A percentile compares a stretch with the other conserved stretches of the same genome.
These are phyloP conservation scores for Drosophila saltans DNA, from an alignment of 1,140 invertebrate species.

Conservation along the genomic window DNA sequence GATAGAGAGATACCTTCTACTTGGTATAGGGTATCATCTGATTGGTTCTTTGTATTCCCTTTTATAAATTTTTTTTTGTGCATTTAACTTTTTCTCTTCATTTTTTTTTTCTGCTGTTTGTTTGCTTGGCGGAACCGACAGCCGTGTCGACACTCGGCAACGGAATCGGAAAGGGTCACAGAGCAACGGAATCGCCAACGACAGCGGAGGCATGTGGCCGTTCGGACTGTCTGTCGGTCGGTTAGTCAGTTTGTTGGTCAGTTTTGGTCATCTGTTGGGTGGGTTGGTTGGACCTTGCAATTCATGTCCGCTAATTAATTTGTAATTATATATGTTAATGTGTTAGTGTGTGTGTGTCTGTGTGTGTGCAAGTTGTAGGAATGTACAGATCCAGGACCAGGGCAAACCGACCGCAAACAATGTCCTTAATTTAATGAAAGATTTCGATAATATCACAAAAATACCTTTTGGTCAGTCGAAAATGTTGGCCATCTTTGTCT, in stretches of 20 bases:
- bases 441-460: constrained; percentile 68
- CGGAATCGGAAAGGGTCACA: constrained; percentile 36
- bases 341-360: constrained; percentile 46
- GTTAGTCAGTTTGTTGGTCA: constrained; percentile 11
- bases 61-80: background rate
- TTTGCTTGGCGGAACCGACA: constrained; percentile 61
- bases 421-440: constrained; percentile 80
- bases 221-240: background rate
- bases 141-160: constrained; percentile 62
- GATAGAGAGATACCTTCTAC: background rate
- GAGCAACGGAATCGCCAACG: constrained; percentile 25
- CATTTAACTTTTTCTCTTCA: background rate
- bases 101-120: constrained; percentile 37
- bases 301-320: constrained; percentile 78
- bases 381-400: constrained; percentile 13
- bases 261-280: constrained; percentile 20
- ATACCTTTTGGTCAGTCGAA: constrained; percentile 33
- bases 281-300: constrained; percentile 59
- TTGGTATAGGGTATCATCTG: constrained; percentile 6
- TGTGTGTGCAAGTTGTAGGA: constrained; percentile 20
- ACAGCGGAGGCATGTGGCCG: constrained; percentile 27
- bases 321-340: constrained; percentile 80
- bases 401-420: constrained; percentile 57
- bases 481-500: background rate
- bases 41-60: constrained; percentile 9